A percentile compares a stretch with the other conserved stretches of the same genome.
Evolutionary conservation across 2,797 vertebrate species (phyloP).

Genomic region (Linurgus olivaceus): DNA sequence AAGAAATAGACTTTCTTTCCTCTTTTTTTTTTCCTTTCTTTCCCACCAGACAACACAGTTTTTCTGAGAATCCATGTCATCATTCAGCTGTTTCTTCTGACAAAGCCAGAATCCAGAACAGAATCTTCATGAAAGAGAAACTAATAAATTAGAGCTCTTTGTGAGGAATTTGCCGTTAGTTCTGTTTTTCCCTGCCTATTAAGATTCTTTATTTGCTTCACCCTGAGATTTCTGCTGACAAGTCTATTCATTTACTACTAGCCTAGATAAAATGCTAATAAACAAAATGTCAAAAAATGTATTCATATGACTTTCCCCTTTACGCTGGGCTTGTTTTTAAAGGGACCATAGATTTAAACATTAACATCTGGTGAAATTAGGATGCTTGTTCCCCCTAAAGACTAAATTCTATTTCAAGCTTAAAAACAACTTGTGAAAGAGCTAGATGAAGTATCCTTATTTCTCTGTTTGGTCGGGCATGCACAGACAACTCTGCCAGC

Average conservation of each 20-base stretch:
- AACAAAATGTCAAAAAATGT: conserved; percentile 76
- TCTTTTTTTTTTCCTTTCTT: background rate
- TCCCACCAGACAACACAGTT: conserved; percentile 13
- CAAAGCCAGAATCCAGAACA: conserved; percentile 74
- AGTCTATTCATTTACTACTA: conserved; percentile 76
- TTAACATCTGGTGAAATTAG: conserved; percentile 58
- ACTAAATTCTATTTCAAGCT: conserved; percentile 29
- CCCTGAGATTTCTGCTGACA: conserved; percentile 79
- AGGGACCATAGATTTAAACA: conserved; percentile 36
- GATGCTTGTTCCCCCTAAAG: conserved; percentile 26
- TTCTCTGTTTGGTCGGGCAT: background rate
- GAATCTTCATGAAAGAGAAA: conserved; percentile 69
- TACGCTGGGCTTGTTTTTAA: conserved; percentile 45
- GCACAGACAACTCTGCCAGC: background rate
- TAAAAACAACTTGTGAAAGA: conserved; percentile 29
- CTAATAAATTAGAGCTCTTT: conserved; percentile 77
- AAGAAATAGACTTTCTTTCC: background rate
- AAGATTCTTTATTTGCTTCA: conserved; percentile 79
- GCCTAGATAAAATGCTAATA: conserved; percentile 78
- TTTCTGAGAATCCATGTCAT: conserved; percentile 51
- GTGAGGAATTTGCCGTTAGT: conserved; percentile 71
- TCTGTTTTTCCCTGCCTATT: conserved; percentile 74
- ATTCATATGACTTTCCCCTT: conserved; percentile 61
- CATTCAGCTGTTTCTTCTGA: conserved; percentile 74
- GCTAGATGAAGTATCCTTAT: background rate